These are phyloP conservation scores for Brachynemurus nebulosus DNA, from an alignment of 2,888 invertebrate genomes.

Conservation along the genomic window DNA sequence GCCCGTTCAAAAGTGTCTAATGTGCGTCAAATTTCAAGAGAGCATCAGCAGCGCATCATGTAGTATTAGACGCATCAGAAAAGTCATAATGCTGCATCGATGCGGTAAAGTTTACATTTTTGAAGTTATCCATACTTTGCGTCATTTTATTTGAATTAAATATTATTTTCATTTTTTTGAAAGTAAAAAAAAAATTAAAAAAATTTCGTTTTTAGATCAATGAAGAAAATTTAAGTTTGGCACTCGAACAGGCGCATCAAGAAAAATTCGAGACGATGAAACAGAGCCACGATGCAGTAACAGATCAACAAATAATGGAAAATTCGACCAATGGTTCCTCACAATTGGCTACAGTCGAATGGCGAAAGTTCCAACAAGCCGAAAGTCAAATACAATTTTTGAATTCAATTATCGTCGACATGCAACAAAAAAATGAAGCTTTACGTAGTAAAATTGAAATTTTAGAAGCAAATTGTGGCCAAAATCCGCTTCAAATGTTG, in stretches of 20 bases:
- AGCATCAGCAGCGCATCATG: too few relatives aligned
- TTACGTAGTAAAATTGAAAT: constrained; percentile 65
- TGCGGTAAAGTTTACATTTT: too few relatives aligned
- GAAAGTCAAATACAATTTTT: constrained; percentile 77
- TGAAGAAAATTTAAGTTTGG: background rate
- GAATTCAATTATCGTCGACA: constrained; percentile 92
- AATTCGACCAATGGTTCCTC: background rate
- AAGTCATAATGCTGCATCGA: too few relatives aligned
- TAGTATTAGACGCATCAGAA: too few relatives aligned
- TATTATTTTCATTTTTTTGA: too few relatives aligned
- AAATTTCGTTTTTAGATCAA: background rate
- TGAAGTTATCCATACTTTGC: too few relatives aligned
- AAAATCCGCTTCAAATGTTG: constrained; percentile 31
- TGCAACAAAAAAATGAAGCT: constrained; percentile 85
- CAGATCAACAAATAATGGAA: background rate
- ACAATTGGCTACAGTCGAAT: background rate
- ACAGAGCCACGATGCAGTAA: background rate
- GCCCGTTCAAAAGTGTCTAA: too few relatives aligned
- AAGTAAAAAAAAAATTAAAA: constrained; percentile 14
- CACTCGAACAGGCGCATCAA: background rate
- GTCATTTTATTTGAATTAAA: too few relatives aligned
- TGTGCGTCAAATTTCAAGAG: too few relatives aligned
- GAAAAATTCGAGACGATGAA: background rate
- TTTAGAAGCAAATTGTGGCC: constrained; percentile 49
- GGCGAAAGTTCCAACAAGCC: constrained; percentile 41